Evolutionary conservation across 1,140 invertebrate species (phyloP).

Genomic region (Capitella teleta): DNA sequence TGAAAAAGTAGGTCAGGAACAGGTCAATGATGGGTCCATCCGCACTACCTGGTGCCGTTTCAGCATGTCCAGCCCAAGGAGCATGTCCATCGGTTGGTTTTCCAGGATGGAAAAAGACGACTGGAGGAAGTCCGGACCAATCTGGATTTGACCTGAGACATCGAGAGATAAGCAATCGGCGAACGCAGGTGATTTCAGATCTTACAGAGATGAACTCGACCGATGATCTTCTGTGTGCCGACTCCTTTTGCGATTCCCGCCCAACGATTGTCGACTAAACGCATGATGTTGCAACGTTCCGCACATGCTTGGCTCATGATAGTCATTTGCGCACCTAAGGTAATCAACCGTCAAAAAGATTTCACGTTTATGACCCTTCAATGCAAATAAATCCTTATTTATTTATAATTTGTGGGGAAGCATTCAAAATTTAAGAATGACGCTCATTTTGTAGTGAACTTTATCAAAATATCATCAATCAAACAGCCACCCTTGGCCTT

Average conservation of each 20-base stretch:
- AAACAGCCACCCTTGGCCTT: no score
- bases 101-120: constrained; percentile 96
- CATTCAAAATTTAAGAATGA: background rate
- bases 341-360: background rate
- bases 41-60: constrained; percentile 66
- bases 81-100: constrained; percentile 96
- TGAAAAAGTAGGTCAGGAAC: background rate
- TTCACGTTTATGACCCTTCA: background rate
- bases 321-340: constrained; percentile 44
- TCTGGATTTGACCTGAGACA: constrained; percentile 69
- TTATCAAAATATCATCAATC: background rate
- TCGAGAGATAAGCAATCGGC: background rate
- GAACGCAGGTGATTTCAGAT: background rate
- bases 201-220: constrained; percentile 81
- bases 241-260: constrained; percentile 88
- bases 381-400: no score
- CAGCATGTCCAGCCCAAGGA: constrained; percentile 92
- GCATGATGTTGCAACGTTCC: constrained; percentile 86
- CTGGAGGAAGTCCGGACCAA: constrained; percentile 82
- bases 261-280: constrained; percentile 87
- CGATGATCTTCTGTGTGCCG: constrained; percentile 83
- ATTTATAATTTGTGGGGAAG: no score
- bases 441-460: background rate
- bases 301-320: constrained; percentile 47
- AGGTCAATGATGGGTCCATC: no score